Percentiles rank a stretch among this genome's conserved stretches.
These are phyloP conservation scores for Aleiodes leptofemur DNA, from an alignment of 2,888 invertebrate species.

Conservation along the genomic window DNA sequence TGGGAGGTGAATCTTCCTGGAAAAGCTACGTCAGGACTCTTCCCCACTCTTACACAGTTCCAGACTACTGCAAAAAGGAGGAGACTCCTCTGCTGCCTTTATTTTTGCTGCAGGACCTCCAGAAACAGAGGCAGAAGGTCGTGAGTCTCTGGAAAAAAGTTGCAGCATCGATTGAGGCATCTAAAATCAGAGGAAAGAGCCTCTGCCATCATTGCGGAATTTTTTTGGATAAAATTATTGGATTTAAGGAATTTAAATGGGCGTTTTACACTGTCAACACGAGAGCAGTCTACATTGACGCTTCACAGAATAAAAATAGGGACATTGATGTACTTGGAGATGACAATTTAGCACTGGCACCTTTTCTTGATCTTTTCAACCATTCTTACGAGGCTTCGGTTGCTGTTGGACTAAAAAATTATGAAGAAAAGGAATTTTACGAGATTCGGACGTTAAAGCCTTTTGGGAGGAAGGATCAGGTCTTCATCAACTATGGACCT, in stretches of 20 bases:
- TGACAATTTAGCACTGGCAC: conserved; percentile 83
- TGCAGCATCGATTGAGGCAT: conserved; percentile 54
- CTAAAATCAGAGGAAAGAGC: conserved; percentile 46
- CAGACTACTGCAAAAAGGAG: conserved; percentile 81
- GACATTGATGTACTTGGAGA: conserved; percentile 57
- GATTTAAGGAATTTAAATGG: conserved; percentile 82
- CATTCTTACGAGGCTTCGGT: conserved; percentile 83
- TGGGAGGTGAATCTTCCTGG: conserved; percentile 78
- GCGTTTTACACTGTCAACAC: conserved; percentile 91
- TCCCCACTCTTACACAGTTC: conserved; percentile 82
- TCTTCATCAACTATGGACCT: conserved; percentile 92
- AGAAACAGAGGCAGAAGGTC: conserved; percentile 54
- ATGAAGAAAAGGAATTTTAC: conserved; percentile 75
- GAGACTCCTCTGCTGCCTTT: conserved; percentile 79
- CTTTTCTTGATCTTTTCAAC: conserved; percentile 93
- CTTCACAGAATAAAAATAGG: conserved; percentile 68
- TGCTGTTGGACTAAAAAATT: conserved; percentile 72
- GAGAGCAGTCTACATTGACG: conserved; percentile 86
- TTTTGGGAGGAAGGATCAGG: conserved; percentile 82
- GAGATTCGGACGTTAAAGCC: conserved; percentile 77
- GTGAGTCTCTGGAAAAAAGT: conserved; percentile 58
- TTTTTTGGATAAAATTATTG: conserved; percentile 76
- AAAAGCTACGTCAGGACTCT: conserved; percentile 82
- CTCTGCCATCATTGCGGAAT: conserved; percentile 74
- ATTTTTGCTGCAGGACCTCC: conserved; percentile 76